phyloP scores from a whole-genome alignment of 1,140 invertebrate genomes.

The Sycophila sp. region DNA sequence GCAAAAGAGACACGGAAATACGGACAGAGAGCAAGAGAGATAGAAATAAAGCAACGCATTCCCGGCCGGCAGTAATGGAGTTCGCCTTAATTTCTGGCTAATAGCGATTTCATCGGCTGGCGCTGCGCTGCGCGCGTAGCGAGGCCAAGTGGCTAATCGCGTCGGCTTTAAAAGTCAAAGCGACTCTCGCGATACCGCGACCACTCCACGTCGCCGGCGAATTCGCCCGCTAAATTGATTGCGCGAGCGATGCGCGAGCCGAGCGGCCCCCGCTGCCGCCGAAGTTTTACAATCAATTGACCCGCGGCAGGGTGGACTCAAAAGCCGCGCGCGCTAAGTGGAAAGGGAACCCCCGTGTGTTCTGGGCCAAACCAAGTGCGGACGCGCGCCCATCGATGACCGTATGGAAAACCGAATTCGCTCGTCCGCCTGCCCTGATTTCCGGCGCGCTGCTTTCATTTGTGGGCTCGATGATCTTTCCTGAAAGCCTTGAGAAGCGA shows the following conservation, averaged over 20 bases:
- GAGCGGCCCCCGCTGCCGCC: too few species aligned
- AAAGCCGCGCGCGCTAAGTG: not conserved
- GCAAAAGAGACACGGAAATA: too few species aligned
- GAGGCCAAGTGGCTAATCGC: constrained; percentile 19
- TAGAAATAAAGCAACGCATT: not conserved
- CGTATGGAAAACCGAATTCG: not conserved
- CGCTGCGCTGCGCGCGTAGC: not conserved
- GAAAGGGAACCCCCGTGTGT: not conserved
- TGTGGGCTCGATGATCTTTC: too few species aligned
- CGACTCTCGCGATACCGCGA: too few species aligned
- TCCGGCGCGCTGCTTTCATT: too few species aligned
- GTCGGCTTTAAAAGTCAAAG: constrained; percentile 21
- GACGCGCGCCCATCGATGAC: not conserved
- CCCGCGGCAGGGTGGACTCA: not conserved
- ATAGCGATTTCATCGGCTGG: constrained; percentile 6
- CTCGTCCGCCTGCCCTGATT: too few species aligned
- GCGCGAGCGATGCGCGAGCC: not conserved
- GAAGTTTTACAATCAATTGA: constrained; percentile 17
- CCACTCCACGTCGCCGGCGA: not conserved
- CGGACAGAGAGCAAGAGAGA: too few species aligned
- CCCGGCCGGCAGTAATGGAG: not conserved
- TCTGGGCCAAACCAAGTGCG: not conserved
- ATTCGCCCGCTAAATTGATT: constrained; percentile 4
- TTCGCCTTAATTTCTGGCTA: constrained; percentile 3
- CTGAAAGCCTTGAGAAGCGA: too few species aligned